Conservation (phyloP, 1,140 invertebrate genomes). For the Doryteuthis pealeii region DNA sequence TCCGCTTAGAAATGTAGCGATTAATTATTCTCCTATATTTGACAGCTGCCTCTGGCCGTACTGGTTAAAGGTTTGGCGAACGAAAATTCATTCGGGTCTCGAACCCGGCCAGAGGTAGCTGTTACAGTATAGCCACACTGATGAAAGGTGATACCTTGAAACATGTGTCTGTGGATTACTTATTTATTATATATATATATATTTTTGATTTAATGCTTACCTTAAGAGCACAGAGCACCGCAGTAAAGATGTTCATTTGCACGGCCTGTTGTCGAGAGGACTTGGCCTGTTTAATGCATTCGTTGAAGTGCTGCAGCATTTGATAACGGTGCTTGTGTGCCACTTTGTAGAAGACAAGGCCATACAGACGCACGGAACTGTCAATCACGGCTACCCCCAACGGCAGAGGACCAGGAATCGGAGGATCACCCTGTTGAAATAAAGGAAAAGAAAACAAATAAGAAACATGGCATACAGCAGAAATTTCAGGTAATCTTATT, state of each 20-base stretch:
- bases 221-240: constrained; percentile 85
- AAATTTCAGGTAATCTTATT: neutral
- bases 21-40: no score
- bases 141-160: no score
- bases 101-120: no score
- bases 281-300: constrained; percentile 90
- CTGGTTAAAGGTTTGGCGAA: no score
- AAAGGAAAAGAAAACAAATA: constrained; percentile 3
- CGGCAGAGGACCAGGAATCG: constrained; percentile 80
- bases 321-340: constrained; percentile 93
- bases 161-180: no score
- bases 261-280: constrained; percentile 90
- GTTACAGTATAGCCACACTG: no score
- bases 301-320: constrained; percentile 94
- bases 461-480: neutral
- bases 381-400: constrained; percentile 97
- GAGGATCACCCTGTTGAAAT: constrained; percentile 50
- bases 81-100: no score
- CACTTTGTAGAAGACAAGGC: constrained; percentile 89
- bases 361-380: constrained; percentile 88
- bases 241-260: constrained; percentile 96
- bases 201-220: constrained; percentile 42
- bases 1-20: no score
- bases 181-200: no score
- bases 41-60: no score